These are phyloP conservation scores for Monopterus albus DNA, from an alignment of 2,113 vertebrate genomes.

Conservation along the genomic window DNA sequence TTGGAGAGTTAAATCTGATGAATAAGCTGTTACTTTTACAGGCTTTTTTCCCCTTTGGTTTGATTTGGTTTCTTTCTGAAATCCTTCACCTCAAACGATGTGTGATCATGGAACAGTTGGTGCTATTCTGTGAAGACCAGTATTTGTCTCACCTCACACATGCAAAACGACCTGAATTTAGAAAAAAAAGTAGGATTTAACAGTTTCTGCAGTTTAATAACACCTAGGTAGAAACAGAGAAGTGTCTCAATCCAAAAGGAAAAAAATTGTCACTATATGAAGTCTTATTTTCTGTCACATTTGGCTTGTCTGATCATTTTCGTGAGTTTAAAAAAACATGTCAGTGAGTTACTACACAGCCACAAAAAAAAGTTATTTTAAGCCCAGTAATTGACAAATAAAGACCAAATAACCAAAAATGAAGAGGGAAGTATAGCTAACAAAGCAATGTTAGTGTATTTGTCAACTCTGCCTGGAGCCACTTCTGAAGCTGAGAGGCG, in stretches of 20 bases:
- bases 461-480: constrained; percentile 55
- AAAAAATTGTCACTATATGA: constrained; percentile 51
- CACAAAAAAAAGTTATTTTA: constrained; percentile 69
- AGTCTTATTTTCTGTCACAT: constrained; percentile 50
- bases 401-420: constrained; percentile 59
- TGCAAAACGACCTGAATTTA: constrained; percentile 40
- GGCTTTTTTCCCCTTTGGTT: not conserved
- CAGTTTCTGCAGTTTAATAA: constrained; percentile 41
- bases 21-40: constrained; percentile 33
- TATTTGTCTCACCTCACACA: constrained; percentile 45
- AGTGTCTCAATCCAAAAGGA: constrained; percentile 26
- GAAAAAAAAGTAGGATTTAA: constrained; percentile 43
- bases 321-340: constrained; percentile 63
- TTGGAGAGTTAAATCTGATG: too few relatives aligned
- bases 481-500: constrained; percentile 64
- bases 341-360: constrained; percentile 53
- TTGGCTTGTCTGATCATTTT: constrained; percentile 63
- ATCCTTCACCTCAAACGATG: constrained; percentile 30
- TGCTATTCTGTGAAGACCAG: constrained; percentile 27
- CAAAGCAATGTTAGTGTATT: constrained; percentile 57
- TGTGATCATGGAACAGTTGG: constrained; percentile 37
- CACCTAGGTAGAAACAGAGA: constrained; percentile 28
- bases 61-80: constrained; percentile 19
- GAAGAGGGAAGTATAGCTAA: constrained; percentile 15
- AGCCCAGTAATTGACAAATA: constrained; percentile 69